These are phyloP conservation scores for Campylomormyrus numenius DNA, from an alignment of 2,113 vertebrate species.

Conservation along the genomic window DNA sequence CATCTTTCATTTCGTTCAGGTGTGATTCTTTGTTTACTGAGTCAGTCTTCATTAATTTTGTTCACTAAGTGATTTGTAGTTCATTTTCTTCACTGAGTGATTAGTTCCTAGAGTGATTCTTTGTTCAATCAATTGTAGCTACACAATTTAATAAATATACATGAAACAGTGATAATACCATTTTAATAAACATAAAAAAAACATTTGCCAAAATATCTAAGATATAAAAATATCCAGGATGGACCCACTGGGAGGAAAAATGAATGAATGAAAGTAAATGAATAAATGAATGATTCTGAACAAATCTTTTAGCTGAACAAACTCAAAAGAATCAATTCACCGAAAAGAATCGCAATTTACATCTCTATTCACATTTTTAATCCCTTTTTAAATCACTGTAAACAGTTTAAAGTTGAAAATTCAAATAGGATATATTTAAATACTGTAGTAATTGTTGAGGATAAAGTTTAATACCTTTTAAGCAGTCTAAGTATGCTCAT, in stretches of 20 bases:
- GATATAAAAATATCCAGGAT: not conserved
- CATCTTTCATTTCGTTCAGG: not conserved
- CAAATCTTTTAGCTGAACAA: not conserved
- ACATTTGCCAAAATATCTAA: not conserved
- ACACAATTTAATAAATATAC: not conserved
- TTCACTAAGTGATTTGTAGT: not conserved
- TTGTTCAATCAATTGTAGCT: not conserved
- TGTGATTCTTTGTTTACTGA: not conserved
- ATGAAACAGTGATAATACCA: not conserved
- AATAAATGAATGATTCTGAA: not conserved
- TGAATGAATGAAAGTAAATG: not conserved
- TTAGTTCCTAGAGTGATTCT: not conserved
- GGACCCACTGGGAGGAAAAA: not conserved
- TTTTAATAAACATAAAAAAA: not conserved
- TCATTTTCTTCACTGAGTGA: not conserved
- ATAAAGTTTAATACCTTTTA: constrained; percentile 11
- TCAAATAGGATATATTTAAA: not conserved
- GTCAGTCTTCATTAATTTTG: not conserved
- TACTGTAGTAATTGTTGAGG: not conserved
- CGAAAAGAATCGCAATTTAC: not conserved
- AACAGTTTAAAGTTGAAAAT: not conserved
- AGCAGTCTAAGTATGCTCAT: not conserved
- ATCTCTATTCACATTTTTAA: not conserved
- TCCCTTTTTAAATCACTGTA: not conserved
- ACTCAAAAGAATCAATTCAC: not conserved